A percentile compares a stretch with the other conserved stretches of the same genome.
Conservation (phyloP, 2,888 invertebrate genomes). For the Sepiola atlantica region DNA sequence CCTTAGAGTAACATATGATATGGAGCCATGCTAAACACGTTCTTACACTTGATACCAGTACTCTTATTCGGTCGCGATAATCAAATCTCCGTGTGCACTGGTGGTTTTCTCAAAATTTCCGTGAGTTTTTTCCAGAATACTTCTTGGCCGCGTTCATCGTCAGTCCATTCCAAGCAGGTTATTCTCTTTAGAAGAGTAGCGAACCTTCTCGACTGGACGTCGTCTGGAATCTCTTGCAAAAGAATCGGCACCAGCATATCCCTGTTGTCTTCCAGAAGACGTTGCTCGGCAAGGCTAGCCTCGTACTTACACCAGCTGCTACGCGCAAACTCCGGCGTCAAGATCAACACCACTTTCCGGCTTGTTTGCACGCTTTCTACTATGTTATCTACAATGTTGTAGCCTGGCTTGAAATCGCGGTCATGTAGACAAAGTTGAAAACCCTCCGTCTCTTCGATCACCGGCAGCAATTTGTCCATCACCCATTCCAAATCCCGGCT, state of each 20-base stretch:
- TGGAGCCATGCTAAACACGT: too few species aligned
- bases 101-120: not conserved
- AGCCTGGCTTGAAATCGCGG: conserved; percentile 83
- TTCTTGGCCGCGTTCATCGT: conserved; percentile 54
- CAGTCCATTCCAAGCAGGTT: conserved; percentile 81
- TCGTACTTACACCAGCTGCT: conserved; percentile 86
- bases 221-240: conserved; percentile 80
- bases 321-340: conserved; percentile 80
- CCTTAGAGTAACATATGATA: too few species aligned
- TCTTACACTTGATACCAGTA: too few species aligned
- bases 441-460: conserved; percentile 78
- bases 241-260: conserved; percentile 81
- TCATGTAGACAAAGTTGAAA: conserved; percentile 80
- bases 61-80: not conserved
- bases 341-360: conserved; percentile 80
- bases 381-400: conserved; percentile 83
- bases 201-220: conserved; percentile 80
- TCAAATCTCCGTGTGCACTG: not conserved
- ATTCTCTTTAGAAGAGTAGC: conserved; percentile 82
- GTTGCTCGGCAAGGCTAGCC: conserved; percentile 82
- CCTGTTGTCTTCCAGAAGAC: conserved; percentile 74
- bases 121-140: conserved; percentile 51
- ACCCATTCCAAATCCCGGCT: conserved; percentile 82
- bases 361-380: conserved; percentile 82
- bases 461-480: conserved; percentile 80